A percentile compares a stretch with the other conserved stretches of the same genome.
Evolutionary conservation across 2,888 invertebrate species (phyloP).

Genomic region (Rhyacophila evoluta): DNA sequence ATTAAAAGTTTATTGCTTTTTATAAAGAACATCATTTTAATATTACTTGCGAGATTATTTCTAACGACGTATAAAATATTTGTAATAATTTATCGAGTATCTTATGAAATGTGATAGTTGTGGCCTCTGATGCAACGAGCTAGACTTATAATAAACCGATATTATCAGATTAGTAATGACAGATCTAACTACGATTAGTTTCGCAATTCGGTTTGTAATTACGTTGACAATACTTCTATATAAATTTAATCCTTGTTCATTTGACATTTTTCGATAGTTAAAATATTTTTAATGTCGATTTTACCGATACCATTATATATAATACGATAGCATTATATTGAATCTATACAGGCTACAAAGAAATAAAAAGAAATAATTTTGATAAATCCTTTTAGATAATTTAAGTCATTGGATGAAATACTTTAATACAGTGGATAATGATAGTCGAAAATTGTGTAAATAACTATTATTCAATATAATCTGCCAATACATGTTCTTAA

Average conservation of each 20-base stretch:
- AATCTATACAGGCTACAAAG: too few relatives aligned
- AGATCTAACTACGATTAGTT: not conserved
- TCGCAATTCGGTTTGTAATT: slow-evolving; percentile 9
- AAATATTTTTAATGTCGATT: not conserved
- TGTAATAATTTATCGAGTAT: not conserved
- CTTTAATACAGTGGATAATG: too few relatives aligned
- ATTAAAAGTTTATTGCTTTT: not conserved
- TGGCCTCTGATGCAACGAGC: not conserved
- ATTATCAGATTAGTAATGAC: not conserved
- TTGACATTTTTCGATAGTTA: not conserved
- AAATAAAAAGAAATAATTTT: too few relatives aligned
- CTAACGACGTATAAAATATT: too few relatives aligned
- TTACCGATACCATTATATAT: not conserved
- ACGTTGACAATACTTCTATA: not conserved
- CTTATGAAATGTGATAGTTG: not conserved
- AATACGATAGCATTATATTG: too few relatives aligned
- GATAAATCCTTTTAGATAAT: too few relatives aligned
- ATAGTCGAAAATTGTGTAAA: too few relatives aligned
- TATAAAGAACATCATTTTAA: slow-evolving; percentile 31
- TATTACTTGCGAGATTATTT: slow-evolving; percentile 2
- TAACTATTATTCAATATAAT: too few relatives aligned
- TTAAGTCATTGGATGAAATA: too few relatives aligned
- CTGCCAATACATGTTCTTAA: too few relatives aligned
- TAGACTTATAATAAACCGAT: not conserved
- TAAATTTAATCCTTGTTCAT: not conserved